Evolutionary conservation across 2,113 vertebrate species (phyloP).

Genomic region (Megalops atlanticus): DNA sequence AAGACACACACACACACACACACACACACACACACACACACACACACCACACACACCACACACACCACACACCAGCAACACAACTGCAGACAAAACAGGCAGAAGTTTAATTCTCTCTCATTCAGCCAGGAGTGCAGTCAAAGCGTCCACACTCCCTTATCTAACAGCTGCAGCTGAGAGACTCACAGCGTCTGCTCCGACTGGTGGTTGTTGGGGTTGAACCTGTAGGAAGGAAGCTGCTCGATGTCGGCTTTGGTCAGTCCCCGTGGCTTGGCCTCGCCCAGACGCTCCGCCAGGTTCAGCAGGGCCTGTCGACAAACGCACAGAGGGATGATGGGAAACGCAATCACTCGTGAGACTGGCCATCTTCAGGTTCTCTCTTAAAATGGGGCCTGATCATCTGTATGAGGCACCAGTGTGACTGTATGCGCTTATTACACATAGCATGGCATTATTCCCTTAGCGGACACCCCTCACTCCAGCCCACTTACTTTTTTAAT

Average conservation of each 20-base stretch:
- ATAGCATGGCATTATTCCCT: too few species aligned
- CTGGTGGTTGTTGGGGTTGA: conserved; percentile 96
- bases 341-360: background rate
- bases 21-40: conserved; percentile 11
- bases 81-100: background rate
- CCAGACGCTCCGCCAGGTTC: conserved; percentile 93
- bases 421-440: too few species aligned
- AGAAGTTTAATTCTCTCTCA: background rate
- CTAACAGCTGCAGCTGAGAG: conserved; percentile 36
- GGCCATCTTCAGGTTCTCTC: background rate
- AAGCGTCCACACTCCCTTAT: too few species aligned
- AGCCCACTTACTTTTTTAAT: too few species aligned
- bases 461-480: too few species aligned
- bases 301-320: conserved; percentile 78
- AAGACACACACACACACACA: conserved; percentile 29
- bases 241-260: conserved; percentile 95
- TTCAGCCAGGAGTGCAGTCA: too few species aligned
- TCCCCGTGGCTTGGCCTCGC: conserved; percentile 94
- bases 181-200: conserved; percentile 97
- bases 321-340: background rate
- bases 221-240: conserved; percentile 95
- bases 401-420: too few species aligned
- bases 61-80: background rate
- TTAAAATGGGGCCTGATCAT: too few species aligned
- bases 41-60: background rate